Base-by-base conservation (phyloP, 2,888 invertebrate species). In the Meghimatium bilineatum region DNA sequence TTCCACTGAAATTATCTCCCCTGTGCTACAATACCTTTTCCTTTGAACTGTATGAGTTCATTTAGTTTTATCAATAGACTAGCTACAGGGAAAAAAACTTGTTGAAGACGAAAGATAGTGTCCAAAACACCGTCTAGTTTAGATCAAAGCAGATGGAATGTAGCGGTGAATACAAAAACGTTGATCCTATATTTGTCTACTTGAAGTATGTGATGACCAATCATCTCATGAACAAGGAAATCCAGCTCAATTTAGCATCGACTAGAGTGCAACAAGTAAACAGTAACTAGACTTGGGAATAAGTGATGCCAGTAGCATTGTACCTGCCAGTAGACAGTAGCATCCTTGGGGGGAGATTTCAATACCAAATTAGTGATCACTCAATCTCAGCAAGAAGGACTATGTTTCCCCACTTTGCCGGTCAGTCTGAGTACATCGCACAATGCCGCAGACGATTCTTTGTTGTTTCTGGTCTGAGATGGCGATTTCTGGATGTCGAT, bases 331-430 rank as follows among this genome's bases (percentile, higher is more conserved):
- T 32, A 77, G 77, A 77, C 77, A 77, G 26, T 26, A 49, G 17
- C 20, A 34, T 63, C 77, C 63, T 38, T 36, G n/a, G 77, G 32
- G 63, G n/a, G n/a, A n/a, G 36, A 34, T 63, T 49, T 60, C 63
- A 34, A 77, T 77, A 77, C 77, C 36, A 63, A 77, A 77, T 77
- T 77, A 63, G 77, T 26, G n/a, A 36, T 77, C 60, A n/a, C 23
- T 52, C 74, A 74, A 38, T 77, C 60, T 77, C 23, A 1, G 14
- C 0, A 0, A 38, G 38, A 77, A 60, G 60, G 36, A 38, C 34
- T 63, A 60, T 63, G 77, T 38, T 77, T 60, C 23, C n/a, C 26
- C n/a, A 52, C 74, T 52, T 74, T 2, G 32, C 52, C 52, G 52
- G 52, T 52, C 49, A 74, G 74, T 74, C 44, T 52, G 74, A 74